Conservation (phyloP, 2,888 invertebrate genomes). For the Ditylenchus weischeri region DNA sequence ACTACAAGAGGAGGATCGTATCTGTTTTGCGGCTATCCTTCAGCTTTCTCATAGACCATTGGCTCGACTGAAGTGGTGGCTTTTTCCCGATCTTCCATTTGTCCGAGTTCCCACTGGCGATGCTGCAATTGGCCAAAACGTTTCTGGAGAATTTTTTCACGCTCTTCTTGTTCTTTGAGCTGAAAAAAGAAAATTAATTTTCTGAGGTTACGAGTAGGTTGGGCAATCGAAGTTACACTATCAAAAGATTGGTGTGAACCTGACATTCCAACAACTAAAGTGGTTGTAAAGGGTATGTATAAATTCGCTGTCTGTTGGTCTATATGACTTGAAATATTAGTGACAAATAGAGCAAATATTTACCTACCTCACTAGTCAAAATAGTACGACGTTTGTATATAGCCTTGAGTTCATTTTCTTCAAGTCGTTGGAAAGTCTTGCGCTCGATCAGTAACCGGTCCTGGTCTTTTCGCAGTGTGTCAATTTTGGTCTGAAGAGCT, state of each 20-base stretch:
- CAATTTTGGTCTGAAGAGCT: conserved; percentile 69
- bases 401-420: conserved; percentile 84
- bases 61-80: conserved; percentile 68
- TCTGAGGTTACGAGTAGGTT: neutral
- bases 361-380: conserved; percentile 43
- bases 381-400: conserved; percentile 69
- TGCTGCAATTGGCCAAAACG: conserved; percentile 72
- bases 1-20: neutral
- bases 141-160: conserved; percentile 82
- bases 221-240: neutral
- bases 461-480: conserved; percentile 71
- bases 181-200: conserved; percentile 16
- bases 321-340: neutral
- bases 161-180: conserved; percentile 29
- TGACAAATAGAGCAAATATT: neutral
- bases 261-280: neutral
- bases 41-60: conserved; percentile 63
- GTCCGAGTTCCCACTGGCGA: conserved; percentile 42
- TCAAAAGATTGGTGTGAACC: neutral
- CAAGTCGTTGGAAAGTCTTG: conserved; percentile 50
- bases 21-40: neutral
- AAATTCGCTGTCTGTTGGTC: neutral
- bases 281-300: no score
- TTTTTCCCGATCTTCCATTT: conserved; percentile 37
- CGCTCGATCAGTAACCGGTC: conserved; percentile 81